Conservation (phyloP, 2,888 invertebrate genomes). For the Himalopsyche anomala region DNA sequence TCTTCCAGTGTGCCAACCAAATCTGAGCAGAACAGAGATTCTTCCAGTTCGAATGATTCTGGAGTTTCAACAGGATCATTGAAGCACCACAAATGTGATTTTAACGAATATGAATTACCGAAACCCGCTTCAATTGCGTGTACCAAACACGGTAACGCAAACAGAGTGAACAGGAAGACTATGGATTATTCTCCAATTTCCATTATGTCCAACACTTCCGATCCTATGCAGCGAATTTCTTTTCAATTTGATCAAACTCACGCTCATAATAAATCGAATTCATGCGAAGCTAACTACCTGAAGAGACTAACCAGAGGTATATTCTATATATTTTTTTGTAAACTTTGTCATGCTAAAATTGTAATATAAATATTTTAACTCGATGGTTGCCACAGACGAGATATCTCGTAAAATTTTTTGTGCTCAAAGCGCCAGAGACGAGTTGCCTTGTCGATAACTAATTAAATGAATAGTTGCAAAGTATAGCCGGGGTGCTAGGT, state of each 20-base stretch:
- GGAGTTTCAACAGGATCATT: constrained; percentile 83
- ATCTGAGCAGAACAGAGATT: constrained; percentile 82
- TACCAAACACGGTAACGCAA: constrained; percentile 73
- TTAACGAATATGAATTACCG: constrained; percentile 79
- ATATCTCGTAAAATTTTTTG: no score
- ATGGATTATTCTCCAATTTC: constrained; percentile 74
- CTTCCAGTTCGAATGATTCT: constrained; percentile 84
- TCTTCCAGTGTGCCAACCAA: constrained; percentile 84
- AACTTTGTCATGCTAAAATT: not conserved
- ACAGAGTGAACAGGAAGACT: constrained; percentile 73
- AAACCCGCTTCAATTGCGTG: constrained; percentile 74
- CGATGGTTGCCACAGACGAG: no score
- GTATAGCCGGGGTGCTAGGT: no score
- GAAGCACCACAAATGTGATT: constrained; percentile 79
- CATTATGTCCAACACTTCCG: constrained; percentile 78
- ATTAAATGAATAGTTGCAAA: no score
- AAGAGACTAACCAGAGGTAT: constrained; percentile 68
- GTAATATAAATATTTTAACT: no score
- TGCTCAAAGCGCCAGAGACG: no score
- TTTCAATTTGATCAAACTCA: constrained; percentile 81
- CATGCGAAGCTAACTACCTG: constrained; percentile 78
- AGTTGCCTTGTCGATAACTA: no score
- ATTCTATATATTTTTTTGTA: not conserved
- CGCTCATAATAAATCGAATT: constrained; percentile 79
- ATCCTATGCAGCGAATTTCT: constrained; percentile 79